Base-by-base conservation (phyloP, 2,888 invertebrate species). In the Lordiphosa fenestrarum region DNA sequence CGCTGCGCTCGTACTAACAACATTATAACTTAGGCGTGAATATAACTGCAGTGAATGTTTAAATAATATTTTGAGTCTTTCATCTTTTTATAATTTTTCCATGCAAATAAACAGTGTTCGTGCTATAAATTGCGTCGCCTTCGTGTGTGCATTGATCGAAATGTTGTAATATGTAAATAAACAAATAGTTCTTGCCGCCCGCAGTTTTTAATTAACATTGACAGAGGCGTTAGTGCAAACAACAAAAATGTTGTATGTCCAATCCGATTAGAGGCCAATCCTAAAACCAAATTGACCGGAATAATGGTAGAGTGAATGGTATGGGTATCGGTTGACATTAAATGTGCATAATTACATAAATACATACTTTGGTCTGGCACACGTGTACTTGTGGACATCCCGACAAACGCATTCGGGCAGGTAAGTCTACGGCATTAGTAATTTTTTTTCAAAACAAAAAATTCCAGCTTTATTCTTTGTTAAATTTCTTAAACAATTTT, bases 1-100 rank as follows among this genome's bases (percentile, higher is more conserved):
- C 52, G 58, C 38, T 68, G 71, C 69, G 48, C 52, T 73, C 62
- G 67, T 38, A 50, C 52, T 51, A 57, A 44, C 47, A 63, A 52
- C 81, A 82, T 58, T 63, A 48, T 46, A 35, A 54, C 39, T 51
- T 49, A 44, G 33, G 9, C 44, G 44, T 60, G 44, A 41, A 58
- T 51, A 46, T 35, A 46, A 41, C 21, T 41, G 33, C 38, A 23
- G 12, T 49, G 55, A 51, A 30, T 30, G 30, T 40, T 51, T 25
- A 21, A 25, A 23, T 38, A 36, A 12, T 41, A 46, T 6, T 36
- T 44, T 44, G 10, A 9, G 19, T 13, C 21, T 30, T 41, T 37
- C 46, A 33, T 37, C 12, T 25, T 30, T 30, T 30, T 30, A 30
- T 3, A 9, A 30, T 10, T 10, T 9, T 9, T 9, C 10, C 6